Evolutionary conservation across 2,888 invertebrate species (phyloP).

Genomic region (Cheilosia pagana): DNA sequence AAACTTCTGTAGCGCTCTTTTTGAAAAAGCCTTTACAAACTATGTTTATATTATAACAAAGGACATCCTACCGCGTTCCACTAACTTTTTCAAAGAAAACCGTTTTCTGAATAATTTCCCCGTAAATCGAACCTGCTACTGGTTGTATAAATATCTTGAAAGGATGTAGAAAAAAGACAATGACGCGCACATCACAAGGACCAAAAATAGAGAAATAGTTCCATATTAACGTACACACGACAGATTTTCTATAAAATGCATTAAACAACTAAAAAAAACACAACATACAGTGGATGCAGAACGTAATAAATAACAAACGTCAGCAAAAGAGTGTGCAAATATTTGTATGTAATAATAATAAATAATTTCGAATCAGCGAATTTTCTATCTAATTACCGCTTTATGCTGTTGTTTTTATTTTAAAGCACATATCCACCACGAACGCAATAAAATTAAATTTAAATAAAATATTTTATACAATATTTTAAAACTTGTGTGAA

Average conservation of each 20-base stretch:
- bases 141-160: no score
- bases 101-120: no score
- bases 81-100: no score
- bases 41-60: no score
- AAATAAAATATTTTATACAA: constrained; percentile 55
- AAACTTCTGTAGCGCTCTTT: no score
- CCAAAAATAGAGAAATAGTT: neutral
- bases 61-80: no score
- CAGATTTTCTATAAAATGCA: constrained; percentile 58
- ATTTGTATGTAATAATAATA: constrained; percentile 50
- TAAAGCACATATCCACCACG: constrained; percentile 78
- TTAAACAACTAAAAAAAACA: constrained; percentile 72
- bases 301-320: constrained; percentile 69
- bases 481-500: constrained; percentile 35
- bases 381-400: constrained; percentile 82
- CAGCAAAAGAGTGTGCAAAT: constrained; percentile 75
- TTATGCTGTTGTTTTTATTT: constrained; percentile 82
- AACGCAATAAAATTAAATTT: constrained; percentile 70
- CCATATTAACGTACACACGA: neutral
- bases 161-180: neutral
- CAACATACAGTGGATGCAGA: constrained; percentile 74
- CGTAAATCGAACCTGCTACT: no score
- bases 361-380: constrained; percentile 69
- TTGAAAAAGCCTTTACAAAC: no score
- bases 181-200: neutral